A percentile compares a stretch with the other conserved stretches of the same genome.
These are phyloP conservation scores for Sinocyclocheilus grahami DNA, from an alignment of 2,113 vertebrate genomes.

Conservation along the genomic window DNA sequence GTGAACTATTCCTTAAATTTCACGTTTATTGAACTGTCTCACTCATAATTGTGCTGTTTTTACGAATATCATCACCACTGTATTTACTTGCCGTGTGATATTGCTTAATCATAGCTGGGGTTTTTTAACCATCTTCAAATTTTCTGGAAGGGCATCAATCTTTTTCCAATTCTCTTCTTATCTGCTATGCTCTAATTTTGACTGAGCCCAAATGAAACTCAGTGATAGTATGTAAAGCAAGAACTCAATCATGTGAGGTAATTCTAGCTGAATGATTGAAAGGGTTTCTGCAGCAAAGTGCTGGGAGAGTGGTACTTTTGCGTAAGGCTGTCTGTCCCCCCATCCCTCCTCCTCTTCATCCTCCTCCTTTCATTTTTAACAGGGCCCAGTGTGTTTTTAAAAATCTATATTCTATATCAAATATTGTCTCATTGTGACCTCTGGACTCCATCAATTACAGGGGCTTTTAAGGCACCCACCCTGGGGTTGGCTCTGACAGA, in stretches of 20 bases:
- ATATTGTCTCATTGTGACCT: constrained; percentile 50
- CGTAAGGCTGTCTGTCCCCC: constrained; percentile 6
- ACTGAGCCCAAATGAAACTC: not conserved
- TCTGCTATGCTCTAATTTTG: not conserved
- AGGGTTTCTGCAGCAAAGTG: not conserved
- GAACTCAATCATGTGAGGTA: constrained; percentile 14
- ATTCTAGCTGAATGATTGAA: constrained; percentile 53
- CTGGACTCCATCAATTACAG: constrained; percentile 44
- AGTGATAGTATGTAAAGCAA: not conserved
- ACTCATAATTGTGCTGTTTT: not conserved
- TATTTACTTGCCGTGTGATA: not conserved
- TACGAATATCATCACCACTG: not conserved
- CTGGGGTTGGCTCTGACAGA: constrained; percentile 30
- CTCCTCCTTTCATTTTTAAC: constrained; percentile 32
- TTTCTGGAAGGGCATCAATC: not conserved
- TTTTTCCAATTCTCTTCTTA: not conserved
- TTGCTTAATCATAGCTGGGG: not conserved
- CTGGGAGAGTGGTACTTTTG: constrained; percentile 4
- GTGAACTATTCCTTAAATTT: no score
- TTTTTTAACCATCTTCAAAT: not conserved
- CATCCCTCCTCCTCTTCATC: not conserved
- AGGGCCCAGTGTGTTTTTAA: constrained; percentile 25
- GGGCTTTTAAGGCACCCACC: constrained; percentile 43
- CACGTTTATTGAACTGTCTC: not conserved
- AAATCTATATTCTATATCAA: constrained; percentile 46